Conservation (phyloP, 2,888 invertebrate genomes). For the Agelastica alni region DNA sequence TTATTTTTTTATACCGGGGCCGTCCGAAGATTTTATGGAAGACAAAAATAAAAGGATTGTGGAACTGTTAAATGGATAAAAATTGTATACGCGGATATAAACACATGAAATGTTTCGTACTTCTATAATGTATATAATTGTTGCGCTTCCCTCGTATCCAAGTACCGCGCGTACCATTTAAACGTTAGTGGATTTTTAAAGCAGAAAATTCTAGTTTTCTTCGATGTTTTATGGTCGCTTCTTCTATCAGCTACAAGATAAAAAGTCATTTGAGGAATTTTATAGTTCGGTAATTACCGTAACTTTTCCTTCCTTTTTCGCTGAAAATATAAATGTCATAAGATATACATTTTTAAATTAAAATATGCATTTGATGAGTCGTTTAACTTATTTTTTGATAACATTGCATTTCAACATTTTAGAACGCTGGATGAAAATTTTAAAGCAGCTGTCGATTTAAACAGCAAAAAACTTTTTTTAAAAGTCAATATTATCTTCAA, state of each 20-base stretch:
- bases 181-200: background rate
- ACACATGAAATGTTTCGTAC: too few species aligned
- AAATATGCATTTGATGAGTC: constrained; percentile 1
- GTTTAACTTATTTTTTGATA: too few species aligned
- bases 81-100: too few species aligned
- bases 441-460: too few species aligned
- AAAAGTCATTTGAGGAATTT: constrained; percentile 11
- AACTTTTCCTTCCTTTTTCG: background rate
- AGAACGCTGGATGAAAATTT: too few species aligned
- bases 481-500: too few species aligned
- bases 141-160: background rate
- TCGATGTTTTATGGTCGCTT: constrained; percentile 10
- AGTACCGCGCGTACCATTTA: background rate
- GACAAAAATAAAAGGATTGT: background rate
- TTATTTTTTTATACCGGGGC: background rate
- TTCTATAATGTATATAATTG: too few species aligned
- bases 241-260: constrained; percentile 15
- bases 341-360: constrained; percentile 2
- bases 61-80: too few species aligned
- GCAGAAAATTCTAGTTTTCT: constrained; percentile 9
- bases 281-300: constrained; percentile 4
- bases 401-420: too few species aligned
- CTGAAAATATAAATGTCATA: constrained; percentile 3
- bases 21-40: background rate
- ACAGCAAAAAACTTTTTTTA: too few species aligned